phyloP scores from a whole-genome alignment of 2,113 vertebrate species.

The Haliaeetus leucogaster region DNA sequence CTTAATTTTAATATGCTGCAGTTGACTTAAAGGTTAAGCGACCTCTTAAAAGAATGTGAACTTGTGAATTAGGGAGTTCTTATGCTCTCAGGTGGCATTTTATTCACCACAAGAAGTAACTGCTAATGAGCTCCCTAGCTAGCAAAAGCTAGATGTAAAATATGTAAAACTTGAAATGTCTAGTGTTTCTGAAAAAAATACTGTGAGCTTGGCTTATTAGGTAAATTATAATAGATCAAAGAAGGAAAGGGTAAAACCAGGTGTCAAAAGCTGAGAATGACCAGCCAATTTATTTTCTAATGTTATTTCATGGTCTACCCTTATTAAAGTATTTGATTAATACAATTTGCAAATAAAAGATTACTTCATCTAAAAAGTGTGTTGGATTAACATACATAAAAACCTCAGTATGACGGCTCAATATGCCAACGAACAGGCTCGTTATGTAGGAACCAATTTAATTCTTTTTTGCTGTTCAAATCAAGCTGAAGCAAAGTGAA shows the following conservation, averaged over 20 bases:
- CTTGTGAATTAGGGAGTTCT: conserved; percentile 55
- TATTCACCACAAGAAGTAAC: conserved; percentile 62
- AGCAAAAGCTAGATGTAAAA: conserved; percentile 50
- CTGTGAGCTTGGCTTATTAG: conserved; percentile 25
- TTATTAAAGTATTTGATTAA: conserved; percentile 36
- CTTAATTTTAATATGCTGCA: conserved; percentile 58
- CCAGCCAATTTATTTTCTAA: conserved; percentile 42
- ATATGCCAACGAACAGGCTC: not conserved
- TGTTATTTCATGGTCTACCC: conserved; percentile 6
- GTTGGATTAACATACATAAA: not conserved
- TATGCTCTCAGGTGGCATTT: conserved; percentile 57
- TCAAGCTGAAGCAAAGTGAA: not conserved
- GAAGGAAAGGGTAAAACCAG: conserved; percentile 25
- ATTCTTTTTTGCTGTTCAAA: not conserved
- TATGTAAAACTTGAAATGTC: conserved; percentile 56
- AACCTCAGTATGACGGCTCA: not conserved
- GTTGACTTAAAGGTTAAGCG: conserved; percentile 67
- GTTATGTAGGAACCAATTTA: not conserved
- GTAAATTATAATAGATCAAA: conserved; percentile 46
- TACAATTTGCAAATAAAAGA: conserved; percentile 26
- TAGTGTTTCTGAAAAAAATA: conserved; percentile 19
- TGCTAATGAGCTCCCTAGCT: conserved; percentile 66
- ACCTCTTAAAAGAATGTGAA: conserved; percentile 70
- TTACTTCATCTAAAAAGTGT: not conserved
- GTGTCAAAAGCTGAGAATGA: conserved; percentile 47